Conservation (phyloP, 2,888 invertebrate genomes). For the Stenolophus ochropezus region DNA sequence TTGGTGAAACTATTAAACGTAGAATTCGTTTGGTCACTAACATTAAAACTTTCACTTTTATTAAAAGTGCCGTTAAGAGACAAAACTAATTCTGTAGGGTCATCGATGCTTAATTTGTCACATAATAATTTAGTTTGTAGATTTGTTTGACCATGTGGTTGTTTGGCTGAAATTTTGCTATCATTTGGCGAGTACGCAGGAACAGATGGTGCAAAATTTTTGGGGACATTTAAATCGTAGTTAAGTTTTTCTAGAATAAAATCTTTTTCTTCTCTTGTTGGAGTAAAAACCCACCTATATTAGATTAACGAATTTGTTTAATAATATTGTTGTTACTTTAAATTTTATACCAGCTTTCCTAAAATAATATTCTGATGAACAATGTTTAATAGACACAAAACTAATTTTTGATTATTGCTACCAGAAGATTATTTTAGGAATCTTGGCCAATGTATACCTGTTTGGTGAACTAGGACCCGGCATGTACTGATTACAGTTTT, state of each 20-base stretch:
- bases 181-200: slow-evolving; percentile 75
- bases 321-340: slow-evolving; percentile 13
- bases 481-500: slow-evolving; percentile 83
- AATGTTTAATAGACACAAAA: neutral
- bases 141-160: slow-evolving; percentile 77
- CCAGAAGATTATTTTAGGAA: neutral
- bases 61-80: slow-evolving; percentile 71
- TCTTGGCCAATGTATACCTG: slow-evolving; percentile 73
- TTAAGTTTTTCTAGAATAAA: slow-evolving; percentile 79
- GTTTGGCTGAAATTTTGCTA: slow-evolving; percentile 65
- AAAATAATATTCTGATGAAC: neutral
- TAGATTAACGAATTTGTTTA: slow-evolving; percentile 45
- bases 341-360: neutral
- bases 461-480: slow-evolving; percentile 85
- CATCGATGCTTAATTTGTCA: slow-evolving; percentile 83
- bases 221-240: slow-evolving; percentile 81
- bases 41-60: slow-evolving; percentile 67
- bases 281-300: slow-evolving; percentile 83
- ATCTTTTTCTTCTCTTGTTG: slow-evolving; percentile 84
- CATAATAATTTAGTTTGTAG: slow-evolving; percentile 83
- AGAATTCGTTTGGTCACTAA: slow-evolving; percentile 43
- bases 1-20: neutral
- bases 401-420: neutral
- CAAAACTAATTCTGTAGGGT: slow-evolving; percentile 83
- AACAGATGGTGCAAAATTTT: slow-evolving; percentile 87